Evolutionary conservation across 2,888 invertebrate species (phyloP).

Genomic region (Pteria penguin): DNA sequence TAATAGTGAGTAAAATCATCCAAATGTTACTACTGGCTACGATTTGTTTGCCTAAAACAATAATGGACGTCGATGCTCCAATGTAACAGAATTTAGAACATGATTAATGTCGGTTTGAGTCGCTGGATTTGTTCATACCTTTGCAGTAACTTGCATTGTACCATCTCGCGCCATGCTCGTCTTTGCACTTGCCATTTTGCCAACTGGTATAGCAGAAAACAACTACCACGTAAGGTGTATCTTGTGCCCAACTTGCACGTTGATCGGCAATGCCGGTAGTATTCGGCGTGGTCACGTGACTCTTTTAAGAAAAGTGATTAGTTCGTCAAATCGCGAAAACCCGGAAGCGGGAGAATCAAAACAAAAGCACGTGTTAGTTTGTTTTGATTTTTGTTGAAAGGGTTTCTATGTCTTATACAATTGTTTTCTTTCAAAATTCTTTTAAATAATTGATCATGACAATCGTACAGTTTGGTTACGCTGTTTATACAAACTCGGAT

Average conservation of each 20-base stretch:
- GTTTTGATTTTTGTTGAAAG: background rate
- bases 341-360: constrained; percentile 69
- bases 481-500: too few relatives aligned
- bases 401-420: too few relatives aligned
- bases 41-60: background rate
- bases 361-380: constrained; percentile 48
- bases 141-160: constrained; percentile 76
- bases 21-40: constrained; percentile 26
- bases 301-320: constrained; percentile 60
- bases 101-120: background rate
- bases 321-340: constrained; percentile 56
- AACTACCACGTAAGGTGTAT: constrained; percentile 50
- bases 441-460: too few relatives aligned
- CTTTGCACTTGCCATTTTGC: constrained; percentile 72
- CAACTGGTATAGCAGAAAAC: constrained; percentile 53
- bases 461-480: too few relatives aligned
- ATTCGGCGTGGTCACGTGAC: constrained; percentile 76
- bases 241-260: constrained; percentile 70
- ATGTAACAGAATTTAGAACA: background rate
- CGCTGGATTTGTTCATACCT: constrained; percentile 60
- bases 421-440: too few relatives aligned
- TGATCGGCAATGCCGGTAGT: constrained; percentile 58
- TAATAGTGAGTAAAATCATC: constrained; percentile 19
- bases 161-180: constrained; percentile 68
- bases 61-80: background rate